Evolutionary conservation across 2,113 vertebrate genomes (phyloP), one percentile per base, ranked within the genome.

Genomic region (Rallus limicola): DNA sequence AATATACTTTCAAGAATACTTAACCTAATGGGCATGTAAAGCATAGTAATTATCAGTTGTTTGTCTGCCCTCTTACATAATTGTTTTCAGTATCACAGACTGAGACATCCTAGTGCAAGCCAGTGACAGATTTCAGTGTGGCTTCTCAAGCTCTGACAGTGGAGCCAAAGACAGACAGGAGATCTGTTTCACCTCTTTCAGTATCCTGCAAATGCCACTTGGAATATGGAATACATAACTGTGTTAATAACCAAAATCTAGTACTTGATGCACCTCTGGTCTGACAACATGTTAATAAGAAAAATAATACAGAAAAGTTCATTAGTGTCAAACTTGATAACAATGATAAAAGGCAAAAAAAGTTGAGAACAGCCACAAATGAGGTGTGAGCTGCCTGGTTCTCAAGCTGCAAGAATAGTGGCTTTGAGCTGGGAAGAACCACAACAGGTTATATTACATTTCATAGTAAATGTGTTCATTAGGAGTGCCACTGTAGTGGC

Each of bases 1-100:
- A 95, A 96, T 78, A 82, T 94, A 50, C 84, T 90, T 88, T 86
- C 76, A 62, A 95, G 80, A 89, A 93, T 81, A 52, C 93, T 97
- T 97, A 97, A 91, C 93, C 95, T 94, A 94, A 95, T 89, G 53
- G 88, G 78, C 72, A 87, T 72, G 89, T 67, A 91, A 97, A 97
- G 82, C 34, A 82, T 88, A 19, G 56, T 4, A 82, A 96, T 94
- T 94, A 91, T 19, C 71, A 79, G 82, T 72, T 96, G 78, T 92
- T 94, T 92, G 71, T 88, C 79, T 94, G 38, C 85, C 79, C 56
- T 87, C 26, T 21, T 58, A 55, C 10, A 0, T 92, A 87, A 83
- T 93, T 72, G 25, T 7, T 85, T 83, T 62, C 52, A 21, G 50
- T 62, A 20, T 72, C 59, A 18, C 69, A 78, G 24, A 34, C 90